These are phyloP conservation scores for Mimachlamys varia DNA, from an alignment of 2,888 invertebrate species.

Conservation along the genomic window DNA sequence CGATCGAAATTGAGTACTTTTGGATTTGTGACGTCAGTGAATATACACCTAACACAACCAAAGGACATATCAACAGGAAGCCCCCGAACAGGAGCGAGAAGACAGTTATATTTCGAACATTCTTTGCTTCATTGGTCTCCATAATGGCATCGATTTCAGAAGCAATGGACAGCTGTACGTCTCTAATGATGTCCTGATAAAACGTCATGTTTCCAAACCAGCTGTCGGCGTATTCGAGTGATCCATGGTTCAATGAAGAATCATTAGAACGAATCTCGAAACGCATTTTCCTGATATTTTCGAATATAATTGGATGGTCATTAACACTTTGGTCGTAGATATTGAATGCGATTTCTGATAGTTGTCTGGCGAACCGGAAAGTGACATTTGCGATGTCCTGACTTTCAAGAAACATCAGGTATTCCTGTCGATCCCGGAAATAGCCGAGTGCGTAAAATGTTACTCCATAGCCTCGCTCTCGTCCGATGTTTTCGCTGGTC, in stretches of 20 bases:
- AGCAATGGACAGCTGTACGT: constrained; percentile 52
- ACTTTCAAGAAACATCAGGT: constrained; percentile 65
- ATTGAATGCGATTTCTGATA: constrained; percentile 62
- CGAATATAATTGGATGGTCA: constrained; percentile 36
- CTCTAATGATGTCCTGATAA: constrained; percentile 58
- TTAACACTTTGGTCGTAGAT: constrained; percentile 57
- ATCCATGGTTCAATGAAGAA: constrained; percentile 48
- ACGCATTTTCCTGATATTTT: constrained; percentile 53
- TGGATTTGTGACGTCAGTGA: constrained; percentile 69
- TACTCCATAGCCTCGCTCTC: constrained; percentile 68
- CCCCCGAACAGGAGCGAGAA: constrained; percentile 62
- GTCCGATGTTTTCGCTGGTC: constrained; percentile 69
- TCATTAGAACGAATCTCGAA: constrained; percentile 62
- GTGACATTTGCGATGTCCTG: constrained; percentile 69
- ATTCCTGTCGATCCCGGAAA: constrained; percentile 64
- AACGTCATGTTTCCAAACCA: constrained; percentile 73
- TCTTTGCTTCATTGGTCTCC: constrained; percentile 46
- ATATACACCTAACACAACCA: constrained; percentile 67
- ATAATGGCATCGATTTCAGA: constrained; percentile 47
- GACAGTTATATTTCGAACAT: constrained; percentile 59
- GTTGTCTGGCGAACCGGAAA: constrained; percentile 64
- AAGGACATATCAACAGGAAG: constrained; percentile 65
- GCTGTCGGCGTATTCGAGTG: constrained; percentile 58
- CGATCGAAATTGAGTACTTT: constrained; percentile 66
- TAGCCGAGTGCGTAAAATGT: constrained; percentile 68